phyloP scores from a whole-genome alignment of 2,113 vertebrate species.

The Mionectes macconnelli region DNA sequence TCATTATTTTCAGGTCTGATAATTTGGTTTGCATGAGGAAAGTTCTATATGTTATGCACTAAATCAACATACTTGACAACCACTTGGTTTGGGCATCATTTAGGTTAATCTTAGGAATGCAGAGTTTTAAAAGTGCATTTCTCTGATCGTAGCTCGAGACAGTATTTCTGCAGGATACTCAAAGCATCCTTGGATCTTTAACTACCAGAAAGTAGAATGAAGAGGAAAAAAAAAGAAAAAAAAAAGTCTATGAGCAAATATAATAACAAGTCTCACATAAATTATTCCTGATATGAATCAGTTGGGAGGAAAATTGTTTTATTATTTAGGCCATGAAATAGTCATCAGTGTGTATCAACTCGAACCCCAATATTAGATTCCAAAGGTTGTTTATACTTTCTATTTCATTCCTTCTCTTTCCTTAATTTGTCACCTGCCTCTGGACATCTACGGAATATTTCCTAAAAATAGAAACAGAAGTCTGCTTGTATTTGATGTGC shows the following conservation, averaged over 20 bases:
- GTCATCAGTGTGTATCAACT: not conserved
- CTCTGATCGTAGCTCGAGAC: not conserved
- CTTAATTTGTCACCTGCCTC: not conserved
- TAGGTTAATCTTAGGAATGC: not conserved
- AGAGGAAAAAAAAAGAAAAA: not conserved
- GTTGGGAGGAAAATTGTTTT: not conserved
- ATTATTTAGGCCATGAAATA: not conserved
- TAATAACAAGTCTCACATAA: not conserved
- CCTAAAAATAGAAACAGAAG: not conserved
- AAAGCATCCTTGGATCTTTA: not conserved
- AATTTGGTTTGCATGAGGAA: not conserved
- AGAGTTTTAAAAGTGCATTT: not conserved
- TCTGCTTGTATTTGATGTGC: not conserved
- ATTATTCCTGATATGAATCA: not conserved
- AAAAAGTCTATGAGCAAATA: not conserved
- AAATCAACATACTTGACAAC: not conserved
- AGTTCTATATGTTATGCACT: not conserved
- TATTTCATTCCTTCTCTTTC: not conserved
- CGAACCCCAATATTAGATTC: not conserved
- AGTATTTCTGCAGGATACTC: not conserved
- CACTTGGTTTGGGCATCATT: not conserved
- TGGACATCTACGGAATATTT: not conserved
- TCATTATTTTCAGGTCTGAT: not conserved
- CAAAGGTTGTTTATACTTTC: not conserved
- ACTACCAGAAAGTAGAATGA: not conserved